Evolutionary conservation across 2,888 invertebrate species (phyloP), one percentile per base, ranked within the genome.

Genomic region (Agrilus mali): DNA sequence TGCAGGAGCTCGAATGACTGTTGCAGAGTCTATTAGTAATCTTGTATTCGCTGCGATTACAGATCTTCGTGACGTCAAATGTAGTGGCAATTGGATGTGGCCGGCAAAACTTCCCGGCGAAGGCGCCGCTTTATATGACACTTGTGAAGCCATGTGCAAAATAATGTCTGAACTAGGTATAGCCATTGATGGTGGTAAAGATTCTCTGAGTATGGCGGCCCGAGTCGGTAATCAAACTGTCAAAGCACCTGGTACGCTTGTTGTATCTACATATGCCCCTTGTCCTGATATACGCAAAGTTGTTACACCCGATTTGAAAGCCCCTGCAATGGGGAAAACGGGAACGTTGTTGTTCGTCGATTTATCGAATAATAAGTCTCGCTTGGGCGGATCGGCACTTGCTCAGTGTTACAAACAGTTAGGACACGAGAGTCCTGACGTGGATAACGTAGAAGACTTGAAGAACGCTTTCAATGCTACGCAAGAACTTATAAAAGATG

Each of bases 21-120:
- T 98, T 0, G 92, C 86, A 0, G 98, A 98, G 67, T 86, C 96
- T 1, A 64, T 97, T 15, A 88, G 89, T 38, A 98, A 98, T 67
- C 73, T 98, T 50, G 93, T 82, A 1, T 83, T 83, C 60, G 81
- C 79, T 2, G 75, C 74, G 22, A 77, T 83, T 39, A 71, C 73
- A 1, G 71, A 73, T 43, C 55, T 82, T 16, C 71, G 83, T 67
- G 97, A 98, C 66, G 84, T 97, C 2, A 98, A 97, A 68, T 96
- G 96, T 64, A 94, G 93, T 34, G 97, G 92, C n/a, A 98, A 98
- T 67, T 98, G 97, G 97, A 98, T 98, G 98, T 98, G 97, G 97
- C 85, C 94, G 0, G 97, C 96, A 10, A 97, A 97, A 69, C 71
- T 93, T 14, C 83, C 86, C 0, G 89, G 86, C 0, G 96, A 95